Evolutionary conservation across 2,113 vertebrate genomes (phyloP).

Genomic region (Colaptes auratus): DNA sequence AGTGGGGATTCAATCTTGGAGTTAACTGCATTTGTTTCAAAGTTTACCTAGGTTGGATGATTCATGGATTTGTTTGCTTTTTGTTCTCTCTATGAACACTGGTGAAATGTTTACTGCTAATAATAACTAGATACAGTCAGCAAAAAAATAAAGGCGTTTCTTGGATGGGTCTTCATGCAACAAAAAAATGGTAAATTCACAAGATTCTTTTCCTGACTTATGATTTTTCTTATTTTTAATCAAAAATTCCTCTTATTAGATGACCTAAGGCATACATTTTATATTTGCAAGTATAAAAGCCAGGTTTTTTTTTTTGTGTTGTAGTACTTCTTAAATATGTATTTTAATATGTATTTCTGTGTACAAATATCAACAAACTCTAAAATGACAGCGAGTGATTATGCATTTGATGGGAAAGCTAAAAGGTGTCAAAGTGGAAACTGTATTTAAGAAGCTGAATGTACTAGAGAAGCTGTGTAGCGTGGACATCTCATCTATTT

Average conservation of each 20-base stretch:
- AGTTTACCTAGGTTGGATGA: background rate
- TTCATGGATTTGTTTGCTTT: background rate
- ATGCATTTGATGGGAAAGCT: background rate
- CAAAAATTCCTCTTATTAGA: background rate
- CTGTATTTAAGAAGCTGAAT: background rate
- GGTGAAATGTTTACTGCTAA: conserved; percentile 3
- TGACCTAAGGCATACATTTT: too few species aligned
- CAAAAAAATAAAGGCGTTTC: background rate
- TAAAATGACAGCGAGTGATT: background rate
- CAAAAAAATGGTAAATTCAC: background rate
- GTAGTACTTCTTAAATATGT: background rate
- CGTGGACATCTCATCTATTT: background rate
- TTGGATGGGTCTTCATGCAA: background rate
- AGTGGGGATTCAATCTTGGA: background rate
- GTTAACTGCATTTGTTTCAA: background rate
- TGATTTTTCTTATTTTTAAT: background rate
- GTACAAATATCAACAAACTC: background rate
- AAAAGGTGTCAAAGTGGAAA: background rate
- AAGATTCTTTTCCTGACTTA: background rate
- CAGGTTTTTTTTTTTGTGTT: background rate
- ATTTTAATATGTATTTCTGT: background rate
- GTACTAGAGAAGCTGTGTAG: background rate
- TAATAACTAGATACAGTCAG: background rate
- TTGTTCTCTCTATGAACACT: background rate
- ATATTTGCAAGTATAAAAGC: background rate